Conservation (phyloP, 2,113 vertebrate genomes). For the Lota lota region DNA sequence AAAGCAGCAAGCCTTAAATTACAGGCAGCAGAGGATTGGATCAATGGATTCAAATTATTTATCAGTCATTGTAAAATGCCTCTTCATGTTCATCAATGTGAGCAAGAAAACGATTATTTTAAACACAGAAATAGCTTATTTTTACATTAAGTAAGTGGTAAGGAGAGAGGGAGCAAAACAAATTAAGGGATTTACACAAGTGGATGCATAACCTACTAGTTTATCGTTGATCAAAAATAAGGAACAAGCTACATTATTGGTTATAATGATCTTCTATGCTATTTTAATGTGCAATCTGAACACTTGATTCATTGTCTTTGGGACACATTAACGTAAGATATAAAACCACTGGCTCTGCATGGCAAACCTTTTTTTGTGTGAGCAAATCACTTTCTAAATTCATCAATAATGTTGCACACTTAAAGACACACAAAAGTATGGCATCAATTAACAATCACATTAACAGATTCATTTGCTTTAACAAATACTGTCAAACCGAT, state of each 20-base stretch:
- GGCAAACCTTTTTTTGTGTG: background rate
- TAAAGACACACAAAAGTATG: constrained; percentile 4
- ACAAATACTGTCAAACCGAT: constrained; percentile 38
- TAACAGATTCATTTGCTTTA: constrained; percentile 11
- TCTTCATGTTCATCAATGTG: constrained; percentile 31
- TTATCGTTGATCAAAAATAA: constrained; percentile 33
- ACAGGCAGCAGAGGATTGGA: constrained; percentile 4
- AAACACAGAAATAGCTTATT: constrained; percentile 59
- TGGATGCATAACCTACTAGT: constrained; percentile 11
- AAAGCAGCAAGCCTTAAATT: constrained; percentile 22
- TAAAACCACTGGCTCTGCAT: constrained; percentile 17
- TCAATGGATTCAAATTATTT: background rate
- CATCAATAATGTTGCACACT: no score
- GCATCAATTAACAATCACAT: constrained; percentile 26
- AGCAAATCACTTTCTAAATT: no score
- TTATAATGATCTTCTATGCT: constrained; percentile 14
- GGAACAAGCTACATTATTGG: constrained; percentile 8
- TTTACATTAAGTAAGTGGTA: constrained; percentile 40
- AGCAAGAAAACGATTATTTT: constrained; percentile 55
- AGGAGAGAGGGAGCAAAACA: constrained; percentile 3
- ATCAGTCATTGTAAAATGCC: constrained; percentile 9
- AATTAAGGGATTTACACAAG: constrained; percentile 28
- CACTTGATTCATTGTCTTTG: constrained; percentile 47
- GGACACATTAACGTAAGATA: constrained; percentile 25
- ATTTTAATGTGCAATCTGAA: constrained; percentile 41